Conservation (phyloP, 2,888 invertebrate genomes). For the Drosophila fulvimacula region DNA sequence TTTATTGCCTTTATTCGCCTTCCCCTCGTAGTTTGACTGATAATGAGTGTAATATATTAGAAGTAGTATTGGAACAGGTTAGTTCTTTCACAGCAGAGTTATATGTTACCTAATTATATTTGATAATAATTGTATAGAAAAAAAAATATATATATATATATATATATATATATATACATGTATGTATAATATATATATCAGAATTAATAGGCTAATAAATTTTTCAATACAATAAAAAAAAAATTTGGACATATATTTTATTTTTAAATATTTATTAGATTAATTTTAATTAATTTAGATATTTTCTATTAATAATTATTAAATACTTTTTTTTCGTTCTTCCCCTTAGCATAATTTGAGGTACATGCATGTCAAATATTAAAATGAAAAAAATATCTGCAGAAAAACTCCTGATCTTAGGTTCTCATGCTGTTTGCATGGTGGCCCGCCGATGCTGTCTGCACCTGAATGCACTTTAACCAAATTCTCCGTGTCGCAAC, state of each 20-base stretch:
- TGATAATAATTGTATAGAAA: neutral
- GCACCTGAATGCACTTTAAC: constrained; percentile 37
- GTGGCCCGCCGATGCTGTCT: constrained; percentile 31
- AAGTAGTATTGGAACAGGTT: constrained; percentile 51
- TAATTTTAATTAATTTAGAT: no score
- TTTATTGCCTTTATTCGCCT: neutral
- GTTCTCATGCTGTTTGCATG: constrained; percentile 19
- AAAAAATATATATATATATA: no score
- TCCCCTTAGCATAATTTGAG: no score
- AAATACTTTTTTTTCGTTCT: no score
- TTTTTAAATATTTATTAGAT: no score
- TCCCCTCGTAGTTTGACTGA: neutral
- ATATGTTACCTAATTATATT: neutral
- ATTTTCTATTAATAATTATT: no score
- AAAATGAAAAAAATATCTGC: neutral
- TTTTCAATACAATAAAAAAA: no score
- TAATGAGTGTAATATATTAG: constrained; percentile 9
- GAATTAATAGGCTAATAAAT: no score
- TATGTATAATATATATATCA: no score
- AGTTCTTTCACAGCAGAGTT: constrained; percentile 29
- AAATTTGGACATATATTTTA: no score
- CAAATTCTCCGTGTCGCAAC: constrained; percentile 45
- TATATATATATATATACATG: no score
- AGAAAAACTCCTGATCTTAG: neutral
- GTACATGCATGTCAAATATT: neutral